Conservation (phyloP, 2,888 invertebrate genomes). For the Hyalella azteca region DNA sequence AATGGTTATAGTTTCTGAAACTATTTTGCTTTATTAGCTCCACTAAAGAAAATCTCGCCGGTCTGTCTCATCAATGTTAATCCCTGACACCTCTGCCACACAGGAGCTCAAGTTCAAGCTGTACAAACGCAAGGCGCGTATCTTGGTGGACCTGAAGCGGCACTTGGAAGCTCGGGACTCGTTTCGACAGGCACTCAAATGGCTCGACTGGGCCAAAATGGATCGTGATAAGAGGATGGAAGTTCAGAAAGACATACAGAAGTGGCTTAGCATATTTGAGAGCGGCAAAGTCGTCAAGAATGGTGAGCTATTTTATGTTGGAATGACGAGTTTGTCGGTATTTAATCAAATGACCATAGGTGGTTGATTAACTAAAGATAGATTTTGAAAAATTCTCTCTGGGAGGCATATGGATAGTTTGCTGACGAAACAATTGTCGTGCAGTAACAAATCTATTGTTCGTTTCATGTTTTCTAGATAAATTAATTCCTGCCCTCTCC, state of each 20-base stretch:
- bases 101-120: slow-evolving; percentile 57
- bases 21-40: background rate
- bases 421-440: background rate
- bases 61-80: background rate
- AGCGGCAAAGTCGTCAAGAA: slow-evolving; percentile 50
- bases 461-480: background rate
- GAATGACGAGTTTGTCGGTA: background rate
- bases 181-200: slow-evolving; percentile 57
- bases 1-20: background rate
- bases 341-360: background rate
- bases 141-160: slow-evolving; percentile 51
- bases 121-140: slow-evolving; percentile 54
- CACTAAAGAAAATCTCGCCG: background rate
- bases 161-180: slow-evolving; percentile 54
- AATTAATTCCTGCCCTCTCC: no score
- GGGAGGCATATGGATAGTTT: background rate
- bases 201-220: slow-evolving; percentile 58
- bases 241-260: slow-evolving; percentile 53
- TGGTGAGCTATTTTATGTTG: background rate
- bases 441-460: background rate
- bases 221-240: slow-evolving; percentile 57
- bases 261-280: slow-evolving; percentile 54
- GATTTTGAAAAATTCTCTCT: background rate
- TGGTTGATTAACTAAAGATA: background rate
- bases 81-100: background rate